Evolutionary conservation across 2,113 vertebrate species (phyloP).

Genomic region (Dasyprocta punctata): DNA sequence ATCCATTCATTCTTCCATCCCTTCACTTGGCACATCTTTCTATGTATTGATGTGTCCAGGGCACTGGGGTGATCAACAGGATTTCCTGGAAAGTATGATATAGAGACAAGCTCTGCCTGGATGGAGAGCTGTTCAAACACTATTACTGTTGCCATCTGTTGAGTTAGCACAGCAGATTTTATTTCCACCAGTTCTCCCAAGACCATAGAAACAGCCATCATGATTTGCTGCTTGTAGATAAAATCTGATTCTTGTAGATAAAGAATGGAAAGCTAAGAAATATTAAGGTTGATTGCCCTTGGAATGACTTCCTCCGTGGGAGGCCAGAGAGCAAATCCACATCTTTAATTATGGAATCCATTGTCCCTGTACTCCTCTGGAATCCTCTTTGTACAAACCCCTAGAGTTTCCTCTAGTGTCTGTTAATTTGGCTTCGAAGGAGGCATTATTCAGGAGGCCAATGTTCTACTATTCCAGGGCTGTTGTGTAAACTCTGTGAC

Average conservation of each 20-base stretch:
- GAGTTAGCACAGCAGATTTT: background rate
- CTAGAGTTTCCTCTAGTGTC: background rate
- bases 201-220: background rate
- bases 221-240: background rate
- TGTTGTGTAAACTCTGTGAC: background rate
- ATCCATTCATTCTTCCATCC: background rate
- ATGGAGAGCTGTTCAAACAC: background rate
- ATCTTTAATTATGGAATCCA: background rate
- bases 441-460: background rate
- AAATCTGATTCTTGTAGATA: background rate
- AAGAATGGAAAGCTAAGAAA: background rate
- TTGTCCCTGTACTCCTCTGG: background rate
- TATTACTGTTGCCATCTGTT: rapidly evolving
- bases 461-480: background rate
- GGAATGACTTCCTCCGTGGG: background rate
- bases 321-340: background rate
- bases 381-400: background rate
- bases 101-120: background rate
- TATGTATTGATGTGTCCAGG: rapidly evolving
- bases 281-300: background rate
- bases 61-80: background rate
- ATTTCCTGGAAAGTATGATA: background rate
- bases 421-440: background rate
- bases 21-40: too few relatives aligned
- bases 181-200: background rate